A percentile compares a stretch with the other conserved stretches of the same genome.
phyloP scores from a whole-genome alignment of 23 tunicate genomes.

The Styela plicata region DNA sequence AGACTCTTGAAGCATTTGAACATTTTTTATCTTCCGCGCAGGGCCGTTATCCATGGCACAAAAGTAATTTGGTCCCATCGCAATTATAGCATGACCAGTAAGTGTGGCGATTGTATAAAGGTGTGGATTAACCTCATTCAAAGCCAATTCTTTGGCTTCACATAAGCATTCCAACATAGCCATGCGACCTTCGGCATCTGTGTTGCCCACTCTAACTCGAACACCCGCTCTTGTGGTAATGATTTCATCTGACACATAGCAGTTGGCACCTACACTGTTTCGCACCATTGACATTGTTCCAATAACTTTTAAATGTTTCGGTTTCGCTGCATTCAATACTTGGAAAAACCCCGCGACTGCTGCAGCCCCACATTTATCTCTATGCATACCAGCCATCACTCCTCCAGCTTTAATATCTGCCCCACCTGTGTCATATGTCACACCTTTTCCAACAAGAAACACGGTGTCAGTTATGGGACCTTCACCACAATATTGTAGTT shows the following conservation, averaged over 20 bases:
- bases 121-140: slow-evolving; percentile 75
- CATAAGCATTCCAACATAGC: slow-evolving; percentile 98
- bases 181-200: slow-evolving; percentile 99
- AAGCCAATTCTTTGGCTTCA: slow-evolving; percentile 86
- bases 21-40: slow-evolving; percentile 41
- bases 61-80: slow-evolving; percentile 87
- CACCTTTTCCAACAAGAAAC: slow-evolving; percentile 95
- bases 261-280: slow-evolving; percentile 93
- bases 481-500: slow-evolving; percentile 66
- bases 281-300: slow-evolving; percentile 99
- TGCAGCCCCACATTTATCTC: slow-evolving; percentile 99
- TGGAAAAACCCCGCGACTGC: slow-evolving; percentile 95
- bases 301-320: slow-evolving; percentile 66
- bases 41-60: slow-evolving; percentile 99
- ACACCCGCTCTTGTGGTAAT: slow-evolving; percentile 87
- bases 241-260: slow-evolving; percentile 96
- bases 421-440: slow-evolving; percentile 99
- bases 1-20: slow-evolving; percentile 48
- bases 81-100: slow-evolving; percentile 96
- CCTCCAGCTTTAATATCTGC: slow-evolving; percentile 99
- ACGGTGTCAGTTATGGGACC: slow-evolving; percentile 89
- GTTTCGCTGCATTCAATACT: slow-evolving; percentile 48
- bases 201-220: slow-evolving; percentile 98
- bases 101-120: slow-evolving; percentile 95
- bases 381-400: slow-evolving; percentile 98